phyloP scores from a whole-genome alignment of 2,113 vertebrate species.

The Puma concolor region DNA sequence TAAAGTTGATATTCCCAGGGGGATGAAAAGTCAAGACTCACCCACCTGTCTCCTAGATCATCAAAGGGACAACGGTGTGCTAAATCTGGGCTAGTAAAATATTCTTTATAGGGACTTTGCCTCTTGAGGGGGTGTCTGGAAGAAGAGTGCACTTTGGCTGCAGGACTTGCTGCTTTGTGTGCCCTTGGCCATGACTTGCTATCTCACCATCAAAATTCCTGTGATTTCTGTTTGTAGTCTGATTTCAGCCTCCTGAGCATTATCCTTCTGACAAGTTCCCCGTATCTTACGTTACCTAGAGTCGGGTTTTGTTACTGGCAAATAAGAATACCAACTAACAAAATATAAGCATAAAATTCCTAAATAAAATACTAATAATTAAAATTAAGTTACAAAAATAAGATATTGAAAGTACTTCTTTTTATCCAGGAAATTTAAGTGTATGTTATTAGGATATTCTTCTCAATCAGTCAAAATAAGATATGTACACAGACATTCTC shows the following conservation, averaged over 20 bases:
- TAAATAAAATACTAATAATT: neutral
- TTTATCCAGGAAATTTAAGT: neutral
- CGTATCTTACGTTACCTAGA: neutral
- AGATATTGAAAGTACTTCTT: neutral
- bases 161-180: neutral
- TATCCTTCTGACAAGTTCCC: neutral
- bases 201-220: neutral
- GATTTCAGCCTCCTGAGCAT: neutral
- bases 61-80: neutral
- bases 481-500: neutral
- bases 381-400: neutral
- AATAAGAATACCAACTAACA: neutral
- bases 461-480: neutral
- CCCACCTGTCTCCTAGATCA: too few species aligned
- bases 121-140: neutral
- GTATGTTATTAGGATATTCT: neutral
- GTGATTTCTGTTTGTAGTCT: neutral
- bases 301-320: neutral
- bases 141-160: too few species aligned
- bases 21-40: neutral
- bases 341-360: neutral
- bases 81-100: neutral
- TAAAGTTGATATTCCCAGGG: neutral
- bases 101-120: neutral
- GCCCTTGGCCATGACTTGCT: neutral